Evolutionary conservation across 2,113 vertebrate species (phyloP), one percentile per base, ranked within the genome.

Genomic region (Cinclus mexicanus): DNA sequence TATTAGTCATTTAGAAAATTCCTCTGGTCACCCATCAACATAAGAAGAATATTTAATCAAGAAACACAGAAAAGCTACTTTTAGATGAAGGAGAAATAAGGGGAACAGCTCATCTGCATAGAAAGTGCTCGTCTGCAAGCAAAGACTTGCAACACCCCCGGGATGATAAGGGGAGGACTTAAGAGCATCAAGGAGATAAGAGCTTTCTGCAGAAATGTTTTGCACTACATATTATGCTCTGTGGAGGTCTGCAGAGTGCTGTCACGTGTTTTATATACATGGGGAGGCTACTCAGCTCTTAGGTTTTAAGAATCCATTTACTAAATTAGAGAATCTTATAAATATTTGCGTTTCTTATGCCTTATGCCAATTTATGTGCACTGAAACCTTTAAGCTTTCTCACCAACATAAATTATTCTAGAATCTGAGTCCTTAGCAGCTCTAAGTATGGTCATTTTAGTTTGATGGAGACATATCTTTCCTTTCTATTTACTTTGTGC

Each of bases 41-140:
- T 29, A 78, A 78, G 63, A 83, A 61, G 47, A 75, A 41, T 39
- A 65, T 55, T 71, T 53, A 44, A 90, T 46, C 39, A 41, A 63
- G 68, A 94, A 90, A 78, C 6, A 14, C 25, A 83, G 52, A n/a
- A 77, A 71, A 68, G 4, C 25, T 6, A 29, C 39, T 64, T 90
- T 77, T 26, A 59, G 52, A 49, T 56, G 68, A 75, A 78, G 39
- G 15, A 81, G 71, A 75, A 86, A 47, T 0, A 0, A 31, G 47
- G 42, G 3, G n/a, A 83, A 55, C 33, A 83, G 46, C 63, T 85
- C 12, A 5, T 50, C 49, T 61, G 59, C 18, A 26, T 4, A 46
- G 78, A 31, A 86, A 76, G 29, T 0, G 0, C 29, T 37, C 35
- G 35, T 37, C 35, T 50, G 67, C 1, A 6, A 6, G 52, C 1